phyloP scores from a whole-genome alignment of 2,888 invertebrate genomes.

The Sesia bembeciformis region DNA sequence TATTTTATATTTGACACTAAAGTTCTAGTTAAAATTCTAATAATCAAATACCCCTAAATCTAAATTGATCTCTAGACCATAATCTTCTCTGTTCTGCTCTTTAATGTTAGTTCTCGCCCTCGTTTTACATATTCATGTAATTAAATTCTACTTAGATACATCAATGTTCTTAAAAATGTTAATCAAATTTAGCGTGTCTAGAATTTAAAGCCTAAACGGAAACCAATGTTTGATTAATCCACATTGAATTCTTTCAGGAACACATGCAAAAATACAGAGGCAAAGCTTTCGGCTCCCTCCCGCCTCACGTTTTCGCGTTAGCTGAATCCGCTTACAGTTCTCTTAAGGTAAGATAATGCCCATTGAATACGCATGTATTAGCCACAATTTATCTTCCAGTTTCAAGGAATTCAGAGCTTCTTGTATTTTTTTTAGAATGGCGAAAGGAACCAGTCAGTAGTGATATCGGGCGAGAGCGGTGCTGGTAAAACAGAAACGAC shows the following conservation, averaged over 20 bases:
- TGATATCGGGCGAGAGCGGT: slow-evolving; percentile 94
- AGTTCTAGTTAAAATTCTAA: no score
- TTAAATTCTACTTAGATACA: not conserved
- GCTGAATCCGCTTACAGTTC: slow-evolving; percentile 91
- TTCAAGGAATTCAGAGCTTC: not conserved
- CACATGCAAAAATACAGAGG: slow-evolving; percentile 88
- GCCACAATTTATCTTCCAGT: not conserved
- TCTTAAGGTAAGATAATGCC: slow-evolving; percentile 66
- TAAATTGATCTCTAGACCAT: not conserved
- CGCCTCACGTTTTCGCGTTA: slow-evolving; percentile 93
- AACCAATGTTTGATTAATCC: not conserved
- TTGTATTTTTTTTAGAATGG: slow-evolving; percentile 38
- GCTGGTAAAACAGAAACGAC: slow-evolving; percentile 96
- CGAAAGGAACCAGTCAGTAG: slow-evolving; percentile 83
- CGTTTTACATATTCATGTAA: no score
- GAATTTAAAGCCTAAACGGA: not conserved
- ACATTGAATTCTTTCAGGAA: slow-evolving; percentile 73
- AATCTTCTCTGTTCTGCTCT: no score
- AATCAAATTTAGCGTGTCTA: no score
- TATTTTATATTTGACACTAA: slow-evolving; percentile 16
- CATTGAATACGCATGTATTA: not conserved
- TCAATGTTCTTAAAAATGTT: no score
- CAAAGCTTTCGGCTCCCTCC: slow-evolving; percentile 84
- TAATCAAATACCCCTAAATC: no score
- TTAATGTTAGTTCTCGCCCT: no score